phyloP scores from a whole-genome alignment of 2,888 invertebrate genomes.

The Platerodrilus igneus region DNA sequence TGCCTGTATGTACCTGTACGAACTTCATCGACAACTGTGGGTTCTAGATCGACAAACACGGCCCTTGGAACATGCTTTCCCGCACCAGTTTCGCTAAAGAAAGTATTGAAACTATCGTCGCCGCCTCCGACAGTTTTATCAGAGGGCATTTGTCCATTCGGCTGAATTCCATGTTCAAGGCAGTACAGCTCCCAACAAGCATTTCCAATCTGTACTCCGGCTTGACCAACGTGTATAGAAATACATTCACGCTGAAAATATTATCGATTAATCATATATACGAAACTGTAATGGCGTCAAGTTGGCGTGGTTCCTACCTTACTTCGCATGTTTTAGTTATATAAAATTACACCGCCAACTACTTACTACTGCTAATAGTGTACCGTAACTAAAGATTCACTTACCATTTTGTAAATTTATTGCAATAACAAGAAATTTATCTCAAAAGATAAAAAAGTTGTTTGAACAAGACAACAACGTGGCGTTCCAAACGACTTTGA shows the following conservation, averaged over 20 bases:
- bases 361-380: background rate
- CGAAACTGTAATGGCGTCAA: too few species aligned
- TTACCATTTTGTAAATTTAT: conserved; percentile 38
- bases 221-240: conserved; percentile 74
- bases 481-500: conserved; percentile 65
- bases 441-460: conserved; percentile 28
- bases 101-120: conserved; percentile 93
- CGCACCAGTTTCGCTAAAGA: conserved; percentile 90
- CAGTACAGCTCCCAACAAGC: conserved; percentile 88
- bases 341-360: conserved; percentile 13
- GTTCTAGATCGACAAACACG: conserved; percentile 93
- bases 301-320: too few species aligned
- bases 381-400: conserved; percentile 21
- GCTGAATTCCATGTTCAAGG: conserved; percentile 86
- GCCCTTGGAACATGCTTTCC: conserved; percentile 95
- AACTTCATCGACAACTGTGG: conserved; percentile 93
- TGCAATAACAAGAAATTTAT: conserved; percentile 27
- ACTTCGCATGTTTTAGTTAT: too few species aligned
- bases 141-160: conserved; percentile 90
- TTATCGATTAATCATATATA: too few species aligned
- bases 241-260: conserved; percentile 73
- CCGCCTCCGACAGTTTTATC: conserved; percentile 88
- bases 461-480: conserved; percentile 62
- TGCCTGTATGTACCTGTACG: conserved; percentile 92
- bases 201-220: conserved; percentile 86